Base-by-base conservation (phyloP, 2,888 invertebrate genomes). In the Acleris emargana region DNA sequence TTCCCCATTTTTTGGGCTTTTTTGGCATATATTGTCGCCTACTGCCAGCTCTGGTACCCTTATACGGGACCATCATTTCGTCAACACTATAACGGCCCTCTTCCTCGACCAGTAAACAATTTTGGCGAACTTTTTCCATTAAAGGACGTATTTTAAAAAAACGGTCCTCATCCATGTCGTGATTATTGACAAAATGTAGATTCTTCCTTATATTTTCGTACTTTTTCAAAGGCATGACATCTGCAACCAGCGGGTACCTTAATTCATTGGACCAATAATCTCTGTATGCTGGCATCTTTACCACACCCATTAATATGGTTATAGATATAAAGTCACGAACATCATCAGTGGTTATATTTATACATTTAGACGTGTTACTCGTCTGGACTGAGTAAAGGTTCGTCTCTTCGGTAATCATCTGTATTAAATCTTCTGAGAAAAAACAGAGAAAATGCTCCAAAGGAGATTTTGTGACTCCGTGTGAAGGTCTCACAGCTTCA, bases 41-140 rank as follows among this genome's bases (percentile, higher is more conserved):
- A 53, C 53, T 53, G 18, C 62, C 62, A n/a, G 62, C 55, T 50
- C 28, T 62, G 2, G n/a, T 50, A 4, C 62, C 62, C 11, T 62
- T 62, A n/a, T n/a, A n/a, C n/a, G n/a, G n/a, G n/a, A n/a, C n/a
- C n/a, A n/a, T n/a, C 62, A 62, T 62, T 18, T 62, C 49, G 42
- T 62, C 62, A 13, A 55, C 32, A n/a, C 54, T 55, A 20, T 55
- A 62, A 1, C 42, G 47, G 38, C 6, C 42, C 16, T 62, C 54
- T 38, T 55, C 55, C n/a, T 62, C 38, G 47, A 18, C 54, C 43
- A 32, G 25, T 38, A 54, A 47, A 13, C 47, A 62, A 32, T 62
- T 62, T 49, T 62, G 45, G 13, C 54, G 25, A 13, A 62, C 22
- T 47, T 55, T 62, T 42, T 62, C 62, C 4, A 49, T 49, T 13